phyloP scores from a whole-genome alignment of 1,140 invertebrate genomes.

The Drosophila subobscura region DNA sequence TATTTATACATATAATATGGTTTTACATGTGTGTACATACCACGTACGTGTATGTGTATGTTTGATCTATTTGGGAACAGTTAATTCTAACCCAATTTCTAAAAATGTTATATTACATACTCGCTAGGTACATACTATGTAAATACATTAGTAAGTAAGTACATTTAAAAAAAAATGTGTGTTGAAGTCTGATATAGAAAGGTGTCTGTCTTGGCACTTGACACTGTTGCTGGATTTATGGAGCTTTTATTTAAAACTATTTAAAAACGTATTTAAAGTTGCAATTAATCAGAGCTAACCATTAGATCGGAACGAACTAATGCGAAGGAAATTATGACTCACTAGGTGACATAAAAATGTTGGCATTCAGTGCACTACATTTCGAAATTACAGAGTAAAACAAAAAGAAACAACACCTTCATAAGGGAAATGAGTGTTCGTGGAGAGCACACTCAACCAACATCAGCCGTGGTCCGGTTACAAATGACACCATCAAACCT shows the following conservation, averaged over 20 bases:
- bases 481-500: slow-evolving; percentile 45
- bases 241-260: slow-evolving; percentile 11
- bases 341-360: slow-evolving; percentile 25
- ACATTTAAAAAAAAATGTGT: too few species aligned
- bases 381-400: slow-evolving; percentile 8
- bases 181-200: too few species aligned
- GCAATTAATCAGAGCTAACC: not conserved
- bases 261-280: slow-evolving; percentile 26
- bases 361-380: slow-evolving; percentile 25
- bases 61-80: too few species aligned
- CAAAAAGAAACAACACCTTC: not conserved
- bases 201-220: too few species aligned
- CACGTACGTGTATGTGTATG: not conserved
- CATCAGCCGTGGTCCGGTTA: slow-evolving; percentile 5
- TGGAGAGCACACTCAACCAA: slow-evolving; percentile 41
- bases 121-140: too few species aligned
- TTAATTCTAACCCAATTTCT: too few species aligned
- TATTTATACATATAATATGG: too few species aligned
- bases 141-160: too few species aligned
- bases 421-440: slow-evolving; percentile 13
- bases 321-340: slow-evolving; percentile 40
- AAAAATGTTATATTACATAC: too few species aligned
- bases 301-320: not conserved
- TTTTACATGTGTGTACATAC: not conserved
- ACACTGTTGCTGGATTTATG: too few species aligned